phyloP scores from a whole-genome alignment of 1,140 invertebrate genomes.

The Xylocopa sonorina region DNA sequence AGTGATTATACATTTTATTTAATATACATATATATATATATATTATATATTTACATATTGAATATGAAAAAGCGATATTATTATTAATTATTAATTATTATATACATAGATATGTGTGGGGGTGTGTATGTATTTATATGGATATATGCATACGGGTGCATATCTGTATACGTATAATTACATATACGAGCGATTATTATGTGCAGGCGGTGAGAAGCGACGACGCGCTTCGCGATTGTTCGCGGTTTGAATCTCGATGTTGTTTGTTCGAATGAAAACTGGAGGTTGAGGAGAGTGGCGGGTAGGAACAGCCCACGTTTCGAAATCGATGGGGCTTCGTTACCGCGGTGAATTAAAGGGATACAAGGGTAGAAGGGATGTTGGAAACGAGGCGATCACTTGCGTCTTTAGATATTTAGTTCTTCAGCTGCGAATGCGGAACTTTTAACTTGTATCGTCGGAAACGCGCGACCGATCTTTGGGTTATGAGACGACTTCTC shows the following conservation, averaged over 20 bases:
- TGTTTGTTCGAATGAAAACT: constrained; percentile 47
- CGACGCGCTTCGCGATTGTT: constrained; percentile 1
- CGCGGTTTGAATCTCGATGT: constrained; percentile 58
- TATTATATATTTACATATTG: constrained; percentile 68
- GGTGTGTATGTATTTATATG: constrained; percentile 58
- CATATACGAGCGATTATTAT: constrained; percentile 43
- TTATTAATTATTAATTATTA: constrained; percentile 55
- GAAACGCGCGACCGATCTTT: neutral
- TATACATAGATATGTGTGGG: constrained; percentile 45
- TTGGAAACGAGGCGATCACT: neutral
- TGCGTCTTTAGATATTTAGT: neutral
- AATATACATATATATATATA: constrained; percentile 63
- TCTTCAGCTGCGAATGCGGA: neutral
- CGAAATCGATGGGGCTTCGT: constrained; percentile 50
- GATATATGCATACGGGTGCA: constrained; percentile 55
- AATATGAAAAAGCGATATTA: constrained; percentile 59
- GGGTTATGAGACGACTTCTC: neutral
- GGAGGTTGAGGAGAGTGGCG: too few species aligned
- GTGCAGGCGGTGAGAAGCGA: constrained; percentile 40
- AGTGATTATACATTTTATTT: constrained; percentile 77
- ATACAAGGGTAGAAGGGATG: neutral
- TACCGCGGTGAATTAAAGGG: constrained; percentile 1
- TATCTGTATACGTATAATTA: constrained; percentile 32
- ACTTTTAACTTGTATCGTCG: neutral
- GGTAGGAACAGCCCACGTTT: constrained; percentile 13